Evolutionary conservation across 2,888 invertebrate genomes (phyloP).

Genomic region (Luperina nickerlii): DNA sequence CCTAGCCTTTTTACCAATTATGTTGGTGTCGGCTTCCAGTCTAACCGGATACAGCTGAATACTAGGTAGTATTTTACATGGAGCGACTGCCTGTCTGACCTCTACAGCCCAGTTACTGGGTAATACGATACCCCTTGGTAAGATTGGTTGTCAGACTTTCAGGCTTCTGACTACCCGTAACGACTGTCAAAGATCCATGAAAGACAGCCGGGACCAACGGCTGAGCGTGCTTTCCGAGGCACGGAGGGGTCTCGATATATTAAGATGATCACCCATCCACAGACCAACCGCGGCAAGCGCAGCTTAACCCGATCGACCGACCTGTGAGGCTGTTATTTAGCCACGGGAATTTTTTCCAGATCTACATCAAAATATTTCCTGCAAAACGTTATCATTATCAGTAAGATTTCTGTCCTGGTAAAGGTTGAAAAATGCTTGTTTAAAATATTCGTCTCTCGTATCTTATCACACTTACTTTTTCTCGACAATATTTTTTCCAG

Average conservation of each 20-base stretch:
- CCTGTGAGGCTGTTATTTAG: not conserved
- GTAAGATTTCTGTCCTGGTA: conserved; percentile 12
- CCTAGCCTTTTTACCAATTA: no score
- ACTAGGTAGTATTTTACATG: no score
- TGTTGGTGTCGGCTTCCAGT: no score
- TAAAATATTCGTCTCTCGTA: conserved; percentile 45
- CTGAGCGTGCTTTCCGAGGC: not conserved
- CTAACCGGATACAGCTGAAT: no score
- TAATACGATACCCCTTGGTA: no score
- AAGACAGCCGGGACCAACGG: no score
- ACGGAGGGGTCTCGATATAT: not conserved
- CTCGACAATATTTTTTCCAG: conserved; percentile 59
- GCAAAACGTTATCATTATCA: not conserved
- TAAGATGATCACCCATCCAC: not conserved
- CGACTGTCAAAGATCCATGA: no score
- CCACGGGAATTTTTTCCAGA: not conserved
- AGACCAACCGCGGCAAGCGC: not conserved
- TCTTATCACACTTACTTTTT: conserved; percentile 63
- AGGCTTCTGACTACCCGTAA: no score
- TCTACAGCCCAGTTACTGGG: no score
- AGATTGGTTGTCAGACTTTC: no score
- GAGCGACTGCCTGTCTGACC: no score
- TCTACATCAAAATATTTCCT: not conserved
- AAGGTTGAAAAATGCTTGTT: conserved; percentile 30
- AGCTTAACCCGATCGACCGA: not conserved